Percentiles rank a stretch among this genome's conserved stretches.
Conservation (phyloP, 2,113 vertebrate genomes). For the Brienomyrus brachyistius region DNA sequence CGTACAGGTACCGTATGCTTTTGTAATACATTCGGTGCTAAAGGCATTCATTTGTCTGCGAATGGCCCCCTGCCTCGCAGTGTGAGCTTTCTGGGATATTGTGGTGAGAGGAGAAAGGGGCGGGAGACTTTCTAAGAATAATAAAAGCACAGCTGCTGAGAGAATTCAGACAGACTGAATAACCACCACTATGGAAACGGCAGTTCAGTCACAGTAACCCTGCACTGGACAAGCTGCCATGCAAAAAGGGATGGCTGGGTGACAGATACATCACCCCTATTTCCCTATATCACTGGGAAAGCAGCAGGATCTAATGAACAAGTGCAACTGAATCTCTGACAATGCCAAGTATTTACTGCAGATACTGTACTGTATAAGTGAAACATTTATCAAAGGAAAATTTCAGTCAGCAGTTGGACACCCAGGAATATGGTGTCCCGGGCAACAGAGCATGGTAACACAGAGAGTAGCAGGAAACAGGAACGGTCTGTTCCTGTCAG, state of each 20-base stretch:
- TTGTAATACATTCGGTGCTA: not conserved
- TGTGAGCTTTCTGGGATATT: not conserved
- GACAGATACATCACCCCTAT: not conserved
- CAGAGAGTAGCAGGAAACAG: not conserved
- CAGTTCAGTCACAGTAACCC: not conserved
- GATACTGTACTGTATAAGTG: not conserved
- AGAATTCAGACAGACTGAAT: not conserved
- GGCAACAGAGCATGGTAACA: not conserved
- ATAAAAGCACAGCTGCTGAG: not conserved
- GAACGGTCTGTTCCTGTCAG: not conserved
- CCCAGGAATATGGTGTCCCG: not conserved
- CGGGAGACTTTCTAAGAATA: not conserved
- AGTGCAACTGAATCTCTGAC: not conserved
- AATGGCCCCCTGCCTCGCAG: not conserved
- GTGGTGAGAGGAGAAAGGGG: not conserved
- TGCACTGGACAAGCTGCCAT: not conserved
- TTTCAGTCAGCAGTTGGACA: not conserved
- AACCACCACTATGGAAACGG: not conserved
- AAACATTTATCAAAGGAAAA: not conserved
- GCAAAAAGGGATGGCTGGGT: not conserved
- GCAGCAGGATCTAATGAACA: not conserved
- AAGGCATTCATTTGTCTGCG: not conserved
- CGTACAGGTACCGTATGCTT: not conserved
- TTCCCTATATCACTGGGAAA: not conserved
- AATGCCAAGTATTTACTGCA: not conserved